These are phyloP conservation scores for Megaleporinus macrocephalus DNA, from an alignment of 2,113 vertebrate genomes.

Conservation along the genomic window DNA sequence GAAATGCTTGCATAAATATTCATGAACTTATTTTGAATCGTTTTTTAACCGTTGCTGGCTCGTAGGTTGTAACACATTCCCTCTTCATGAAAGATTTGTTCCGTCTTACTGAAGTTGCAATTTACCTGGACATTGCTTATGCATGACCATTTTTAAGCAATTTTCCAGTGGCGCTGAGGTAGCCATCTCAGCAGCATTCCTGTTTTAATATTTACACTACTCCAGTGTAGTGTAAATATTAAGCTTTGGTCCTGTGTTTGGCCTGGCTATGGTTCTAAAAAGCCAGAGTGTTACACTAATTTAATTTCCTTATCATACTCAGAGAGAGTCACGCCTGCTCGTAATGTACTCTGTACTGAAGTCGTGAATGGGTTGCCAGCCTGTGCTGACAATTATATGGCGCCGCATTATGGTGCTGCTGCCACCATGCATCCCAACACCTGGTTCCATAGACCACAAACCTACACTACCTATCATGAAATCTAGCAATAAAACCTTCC, in stretches of 20 bases:
- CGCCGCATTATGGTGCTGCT: neutral
- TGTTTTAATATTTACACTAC: neutral
- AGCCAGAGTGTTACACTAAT: neutral
- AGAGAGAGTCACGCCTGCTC: neutral
- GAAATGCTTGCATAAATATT: too few species aligned
- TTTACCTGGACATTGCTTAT: constrained; percentile 15
- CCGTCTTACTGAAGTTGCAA: neutral
- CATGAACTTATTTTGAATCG: too few species aligned
- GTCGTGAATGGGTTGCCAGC: neutral
- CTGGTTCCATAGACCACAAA: too few species aligned
- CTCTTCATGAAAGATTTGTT: neutral
- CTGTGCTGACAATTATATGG: neutral
- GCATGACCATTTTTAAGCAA: neutral
- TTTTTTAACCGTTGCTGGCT: neutral
- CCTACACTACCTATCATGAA: too few species aligned
- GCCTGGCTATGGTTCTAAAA: neutral
- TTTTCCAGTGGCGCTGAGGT: neutral
- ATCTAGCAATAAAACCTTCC: too few species aligned
- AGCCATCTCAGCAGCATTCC: neutral
- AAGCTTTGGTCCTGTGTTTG: neutral
- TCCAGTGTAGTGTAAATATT: too few species aligned
- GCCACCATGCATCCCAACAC: neutral
- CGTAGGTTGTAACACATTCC: neutral
- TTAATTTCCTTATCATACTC: constrained; percentile 6
- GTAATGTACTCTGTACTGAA: constrained; percentile 13